phyloP scores from a whole-genome alignment of 2,888 invertebrate species.

The Cephus runcator region DNA sequence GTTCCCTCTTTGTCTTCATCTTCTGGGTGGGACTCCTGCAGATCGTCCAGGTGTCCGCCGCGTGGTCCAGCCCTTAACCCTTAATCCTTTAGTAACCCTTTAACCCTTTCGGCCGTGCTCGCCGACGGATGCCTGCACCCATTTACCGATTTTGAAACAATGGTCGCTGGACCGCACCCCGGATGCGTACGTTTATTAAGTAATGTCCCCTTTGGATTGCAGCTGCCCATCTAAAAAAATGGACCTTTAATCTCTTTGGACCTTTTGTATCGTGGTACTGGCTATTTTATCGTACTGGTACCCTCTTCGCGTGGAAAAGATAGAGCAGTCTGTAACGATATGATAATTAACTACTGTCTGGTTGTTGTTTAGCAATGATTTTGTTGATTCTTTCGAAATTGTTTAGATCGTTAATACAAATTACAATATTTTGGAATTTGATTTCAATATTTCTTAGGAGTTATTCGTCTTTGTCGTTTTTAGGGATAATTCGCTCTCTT shows the following conservation, averaged over 20 bases:
- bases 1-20: conserved; percentile 16
- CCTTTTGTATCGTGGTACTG: conserved; percentile 27
- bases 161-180: conserved; percentile 61
- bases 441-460: neutral
- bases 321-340: neutral
- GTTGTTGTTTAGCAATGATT: neutral
- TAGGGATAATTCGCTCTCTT: neutral
- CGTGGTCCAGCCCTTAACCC: conserved; percentile 28
- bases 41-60: conserved; percentile 57
- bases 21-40: conserved; percentile 31
- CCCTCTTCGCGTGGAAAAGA: neutral
- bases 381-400: neutral
- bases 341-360: neutral
- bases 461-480: neutral
- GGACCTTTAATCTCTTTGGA: conserved; percentile 23
- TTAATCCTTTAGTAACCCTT: conserved; percentile 55
- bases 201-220: conserved; percentile 48
- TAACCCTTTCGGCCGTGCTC: conserved; percentile 53
- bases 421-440: neutral
- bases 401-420: neutral
- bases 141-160: conserved; percentile 60
- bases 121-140: conserved; percentile 42
- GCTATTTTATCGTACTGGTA: conserved; percentile 10
- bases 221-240: conserved; percentile 46
- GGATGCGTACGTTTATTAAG: conserved; percentile 59